A percentile compares a stretch with the other conserved stretches of the same genome.
Conservation (phyloP, 2,888 invertebrate species). For the Lacanobia wlatinum region DNA sequence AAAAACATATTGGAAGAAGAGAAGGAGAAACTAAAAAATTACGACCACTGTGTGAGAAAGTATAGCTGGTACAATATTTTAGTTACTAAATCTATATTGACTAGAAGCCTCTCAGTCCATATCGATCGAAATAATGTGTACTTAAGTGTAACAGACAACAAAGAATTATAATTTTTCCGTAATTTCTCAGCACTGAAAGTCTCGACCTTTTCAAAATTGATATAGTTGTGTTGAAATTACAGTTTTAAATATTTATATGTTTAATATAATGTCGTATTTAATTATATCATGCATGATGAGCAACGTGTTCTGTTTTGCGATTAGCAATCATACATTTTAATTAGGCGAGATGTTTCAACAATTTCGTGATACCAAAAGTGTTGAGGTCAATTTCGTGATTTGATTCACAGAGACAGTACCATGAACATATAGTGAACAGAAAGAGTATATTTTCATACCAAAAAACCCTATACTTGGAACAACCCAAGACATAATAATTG, state of each 20-base stretch:
- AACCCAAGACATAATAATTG: not conserved
- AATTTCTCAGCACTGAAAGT: not conserved
- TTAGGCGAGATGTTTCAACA: slow-evolving; percentile 9
- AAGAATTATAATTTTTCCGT: not conserved
- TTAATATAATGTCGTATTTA: slow-evolving; percentile 22
- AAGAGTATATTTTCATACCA: not conserved
- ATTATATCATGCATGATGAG: slow-evolving; percentile 39
- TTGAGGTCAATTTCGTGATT: slow-evolving; percentile 18
- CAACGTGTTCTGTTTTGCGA: slow-evolving; percentile 20
- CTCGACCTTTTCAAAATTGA: slow-evolving; percentile 17
- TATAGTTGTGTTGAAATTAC: slow-evolving; percentile 18
- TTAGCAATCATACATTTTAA: slow-evolving; percentile 42
- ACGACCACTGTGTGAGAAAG: too few species aligned
- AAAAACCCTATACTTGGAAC: not conserved
- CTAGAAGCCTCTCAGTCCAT: too few species aligned
- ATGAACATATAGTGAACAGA: not conserved
- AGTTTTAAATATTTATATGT: slow-evolving; percentile 40
- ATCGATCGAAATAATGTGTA: too few species aligned
- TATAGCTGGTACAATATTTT: too few species aligned
- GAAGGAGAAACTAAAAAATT: too few species aligned
- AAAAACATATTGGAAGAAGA: too few species aligned
- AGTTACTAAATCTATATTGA: too few species aligned
- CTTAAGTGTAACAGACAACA: too few species aligned
- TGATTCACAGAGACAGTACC: not conserved
- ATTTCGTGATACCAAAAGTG: slow-evolving; percentile 10